Evolutionary conservation across 2,797 vertebrate species (phyloP).

Genomic region (Anniella stebbinsi): DNA sequence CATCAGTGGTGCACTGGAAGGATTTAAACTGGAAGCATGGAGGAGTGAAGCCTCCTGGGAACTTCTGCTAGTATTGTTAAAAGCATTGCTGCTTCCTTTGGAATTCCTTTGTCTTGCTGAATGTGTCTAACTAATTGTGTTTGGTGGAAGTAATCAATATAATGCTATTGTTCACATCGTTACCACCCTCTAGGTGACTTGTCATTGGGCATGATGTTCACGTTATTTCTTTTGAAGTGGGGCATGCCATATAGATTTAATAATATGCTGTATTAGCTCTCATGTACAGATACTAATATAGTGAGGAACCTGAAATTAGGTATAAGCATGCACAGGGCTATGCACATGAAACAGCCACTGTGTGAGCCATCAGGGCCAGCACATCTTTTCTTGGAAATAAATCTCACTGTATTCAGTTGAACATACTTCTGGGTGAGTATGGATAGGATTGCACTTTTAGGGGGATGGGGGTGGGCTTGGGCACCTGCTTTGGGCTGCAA

Average conservation of each 20-base stretch:
- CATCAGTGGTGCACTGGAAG: not conserved
- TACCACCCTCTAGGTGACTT: not conserved
- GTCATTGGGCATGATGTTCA: not conserved
- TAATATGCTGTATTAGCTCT: not conserved
- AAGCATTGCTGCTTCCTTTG: not conserved
- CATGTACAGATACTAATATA: not conserved
- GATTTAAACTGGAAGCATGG: not conserved
- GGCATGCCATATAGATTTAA: not conserved
- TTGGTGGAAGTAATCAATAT: not conserved
- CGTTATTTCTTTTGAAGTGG: too few species aligned
- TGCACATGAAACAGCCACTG: too few species aligned
- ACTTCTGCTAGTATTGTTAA: not conserved
- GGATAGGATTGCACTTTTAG: too few species aligned
- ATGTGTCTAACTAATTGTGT: not conserved
- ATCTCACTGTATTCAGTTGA: too few species aligned
- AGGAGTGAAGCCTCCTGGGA: not conserved
- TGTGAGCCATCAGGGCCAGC: too few species aligned
- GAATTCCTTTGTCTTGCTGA: not conserved
- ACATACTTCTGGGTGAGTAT: too few species aligned
- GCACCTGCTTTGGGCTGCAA: too few species aligned
- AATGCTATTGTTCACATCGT: not conserved
- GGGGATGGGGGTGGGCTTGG: too few species aligned
- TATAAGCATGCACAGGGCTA: not conserved
- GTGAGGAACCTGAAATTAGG: not conserved
- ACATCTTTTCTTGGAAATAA: too few species aligned